Percentiles rank a stretch among this genome's conserved stretches.
Evolutionary conservation across 2,888 invertebrate genomes (phyloP).

Genomic region (Rotaria socialis): DNA sequence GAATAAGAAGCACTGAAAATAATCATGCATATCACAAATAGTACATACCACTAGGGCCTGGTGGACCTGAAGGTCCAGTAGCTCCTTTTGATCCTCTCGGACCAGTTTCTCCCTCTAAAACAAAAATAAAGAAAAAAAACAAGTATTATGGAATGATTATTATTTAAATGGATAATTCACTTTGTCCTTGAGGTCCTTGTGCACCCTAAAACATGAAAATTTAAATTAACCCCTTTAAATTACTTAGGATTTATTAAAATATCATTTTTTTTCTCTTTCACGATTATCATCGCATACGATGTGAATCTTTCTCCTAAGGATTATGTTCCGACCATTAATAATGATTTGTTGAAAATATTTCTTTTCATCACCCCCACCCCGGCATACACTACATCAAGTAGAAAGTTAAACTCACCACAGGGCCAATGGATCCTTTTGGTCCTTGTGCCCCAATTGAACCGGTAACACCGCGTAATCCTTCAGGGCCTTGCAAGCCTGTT

Average conservation of each 20-base stretch:
- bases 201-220: neutral
- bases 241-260: no score
- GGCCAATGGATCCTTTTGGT: neutral
- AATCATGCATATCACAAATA: neutral
- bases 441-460: neutral
- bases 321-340: no score
- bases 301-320: no score
- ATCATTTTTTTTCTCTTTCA: no score
- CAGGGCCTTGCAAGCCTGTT: neutral
- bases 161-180: neutral
- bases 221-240: no score
- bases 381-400: neutral
- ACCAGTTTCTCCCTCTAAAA: neutral
- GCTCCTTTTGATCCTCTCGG: neutral
- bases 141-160: neutral
- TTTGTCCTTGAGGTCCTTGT: neutral
- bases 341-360: no score
- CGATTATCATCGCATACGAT: no score
- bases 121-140: neutral
- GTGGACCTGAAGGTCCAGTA: neutral
- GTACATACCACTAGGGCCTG: neutral
- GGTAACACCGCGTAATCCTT: neutral
- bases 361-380: no score
- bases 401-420: neutral
- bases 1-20: neutral